Percentiles rank a stretch among this genome's conserved stretches.
Conservation (phyloP, 1,140 invertebrate species). For the Coelopa frigida region DNA sequence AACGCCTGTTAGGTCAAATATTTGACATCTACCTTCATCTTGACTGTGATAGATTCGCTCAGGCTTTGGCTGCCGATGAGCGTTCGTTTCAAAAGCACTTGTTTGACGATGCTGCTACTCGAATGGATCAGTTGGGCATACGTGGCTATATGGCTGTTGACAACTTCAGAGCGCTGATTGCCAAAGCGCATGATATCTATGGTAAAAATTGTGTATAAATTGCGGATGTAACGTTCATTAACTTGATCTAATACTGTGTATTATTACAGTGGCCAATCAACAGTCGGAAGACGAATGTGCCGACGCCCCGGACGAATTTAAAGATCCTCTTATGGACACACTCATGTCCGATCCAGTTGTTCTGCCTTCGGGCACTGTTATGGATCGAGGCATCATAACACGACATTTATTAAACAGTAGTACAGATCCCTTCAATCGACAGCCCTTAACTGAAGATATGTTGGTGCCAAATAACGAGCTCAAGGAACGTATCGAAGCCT, state of each 20-base stretch:
- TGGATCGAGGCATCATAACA: constrained; percentile 91
- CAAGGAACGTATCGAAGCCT: constrained; percentile 68
- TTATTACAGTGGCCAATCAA: constrained; percentile 66
- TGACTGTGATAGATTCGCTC: constrained; percentile 83
- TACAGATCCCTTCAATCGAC: constrained; percentile 95
- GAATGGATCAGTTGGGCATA: constrained; percentile 73
- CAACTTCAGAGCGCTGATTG: constrained; percentile 71
- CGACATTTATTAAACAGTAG: constrained; percentile 91
- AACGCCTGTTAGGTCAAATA: constrained; percentile 79
- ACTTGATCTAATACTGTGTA: too few species aligned
- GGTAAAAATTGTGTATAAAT: constrained; percentile 43
- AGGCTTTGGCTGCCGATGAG: constrained; percentile 86
- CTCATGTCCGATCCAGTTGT: constrained; percentile 94
- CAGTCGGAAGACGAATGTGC: constrained; percentile 85
- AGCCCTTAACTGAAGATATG: constrained; percentile 84
- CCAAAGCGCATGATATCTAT: constrained; percentile 69
- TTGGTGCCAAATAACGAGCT: constrained; percentile 65
- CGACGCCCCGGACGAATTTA: constrained; percentile 95
- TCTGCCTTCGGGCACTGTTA: constrained; percentile 87
- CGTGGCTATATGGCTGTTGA: constrained; percentile 78
- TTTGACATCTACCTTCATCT: constrained; percentile 96
- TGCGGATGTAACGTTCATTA: too few species aligned
- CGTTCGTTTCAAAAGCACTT: constrained; percentile 88
- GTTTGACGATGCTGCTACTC: constrained; percentile 79
- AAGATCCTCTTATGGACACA: constrained; percentile 95